phyloP scores from a whole-genome alignment of 2,888 invertebrate species.

The Sturmia bella region DNA sequence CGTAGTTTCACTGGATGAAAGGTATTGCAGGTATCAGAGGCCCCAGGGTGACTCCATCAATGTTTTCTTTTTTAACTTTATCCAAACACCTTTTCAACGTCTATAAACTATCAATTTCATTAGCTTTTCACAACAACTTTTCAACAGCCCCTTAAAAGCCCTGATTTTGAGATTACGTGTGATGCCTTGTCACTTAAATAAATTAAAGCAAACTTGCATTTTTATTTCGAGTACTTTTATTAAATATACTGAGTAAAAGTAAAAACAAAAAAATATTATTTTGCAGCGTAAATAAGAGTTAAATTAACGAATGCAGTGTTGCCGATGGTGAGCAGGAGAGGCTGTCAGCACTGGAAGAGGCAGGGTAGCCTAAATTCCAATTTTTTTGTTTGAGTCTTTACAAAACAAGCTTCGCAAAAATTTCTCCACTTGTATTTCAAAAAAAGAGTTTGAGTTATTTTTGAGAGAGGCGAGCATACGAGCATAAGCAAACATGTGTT shows the following conservation, averaged over 20 bases:
- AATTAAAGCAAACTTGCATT: too few species aligned
- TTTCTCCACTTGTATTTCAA: slow-evolving; percentile 22
- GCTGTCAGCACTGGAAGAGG: slow-evolving; percentile 4
- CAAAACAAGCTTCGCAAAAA: slow-evolving; percentile 3
- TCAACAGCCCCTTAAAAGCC: too few species aligned
- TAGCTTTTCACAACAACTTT: too few species aligned
- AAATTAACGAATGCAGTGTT: neutral
- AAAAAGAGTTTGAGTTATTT: slow-evolving; percentile 28
- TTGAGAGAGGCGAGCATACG: neutral
- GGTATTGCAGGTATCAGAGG: too few species aligned
- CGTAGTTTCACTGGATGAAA: too few species aligned
- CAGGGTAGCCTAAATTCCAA: slow-evolving; percentile 16
- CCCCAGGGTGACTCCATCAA: too few species aligned
- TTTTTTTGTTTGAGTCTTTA: neutral
- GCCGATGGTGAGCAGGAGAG: neutral
- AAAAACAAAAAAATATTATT: neutral
- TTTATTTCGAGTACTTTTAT: too few species aligned
- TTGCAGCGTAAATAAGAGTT: neutral
- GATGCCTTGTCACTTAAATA: too few species aligned
- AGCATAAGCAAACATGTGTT: neutral
- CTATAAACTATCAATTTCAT: too few species aligned
- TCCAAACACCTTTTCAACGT: too few species aligned
- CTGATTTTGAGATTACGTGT: too few species aligned
- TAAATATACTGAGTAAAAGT: neutral
- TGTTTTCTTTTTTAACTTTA: too few species aligned